phyloP scores from a whole-genome alignment of 2,797 vertebrate species.

The Neopelma chrysocephalum region DNA sequence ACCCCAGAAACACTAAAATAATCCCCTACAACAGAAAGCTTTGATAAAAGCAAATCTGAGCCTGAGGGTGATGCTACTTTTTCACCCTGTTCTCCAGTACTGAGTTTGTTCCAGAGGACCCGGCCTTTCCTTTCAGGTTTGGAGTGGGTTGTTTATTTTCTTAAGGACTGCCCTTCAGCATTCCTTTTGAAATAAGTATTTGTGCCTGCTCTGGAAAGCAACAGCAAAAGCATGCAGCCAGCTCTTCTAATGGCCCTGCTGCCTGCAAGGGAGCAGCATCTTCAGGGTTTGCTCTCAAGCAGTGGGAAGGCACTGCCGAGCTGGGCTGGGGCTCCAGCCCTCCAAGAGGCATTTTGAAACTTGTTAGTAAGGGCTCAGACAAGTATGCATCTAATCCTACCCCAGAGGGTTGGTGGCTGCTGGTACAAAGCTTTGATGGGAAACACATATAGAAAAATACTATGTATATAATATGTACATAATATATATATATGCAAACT shows the following conservation, averaged over 20 bases:
- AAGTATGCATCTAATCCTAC: neutral
- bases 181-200: conserved; percentile 6
- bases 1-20: conserved; percentile 15
- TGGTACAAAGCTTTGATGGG: neutral
- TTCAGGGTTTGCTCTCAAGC: neutral
- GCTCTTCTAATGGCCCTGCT: neutral
- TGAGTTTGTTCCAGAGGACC: neutral
- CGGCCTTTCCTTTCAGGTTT: conserved; percentile 10
- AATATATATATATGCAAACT: neutral
- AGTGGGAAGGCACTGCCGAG: neutral
- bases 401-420: neutral
- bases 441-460: neutral
- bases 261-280: neutral
- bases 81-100: conserved; percentile 12
- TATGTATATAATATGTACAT: neutral
- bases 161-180: conserved; percentile 12
- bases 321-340: neutral
- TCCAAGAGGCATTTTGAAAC: neutral
- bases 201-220: neutral
- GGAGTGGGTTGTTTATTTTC: conserved; percentile 1
- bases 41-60: conserved; percentile 59
- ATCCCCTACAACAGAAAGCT: conserved; percentile 43
- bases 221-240: neutral
- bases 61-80: conserved; percentile 39
- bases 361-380: neutral